Evolutionary conservation across 1,140 invertebrate genomes (phyloP).

Genomic region (Papilio helenus): DNA sequence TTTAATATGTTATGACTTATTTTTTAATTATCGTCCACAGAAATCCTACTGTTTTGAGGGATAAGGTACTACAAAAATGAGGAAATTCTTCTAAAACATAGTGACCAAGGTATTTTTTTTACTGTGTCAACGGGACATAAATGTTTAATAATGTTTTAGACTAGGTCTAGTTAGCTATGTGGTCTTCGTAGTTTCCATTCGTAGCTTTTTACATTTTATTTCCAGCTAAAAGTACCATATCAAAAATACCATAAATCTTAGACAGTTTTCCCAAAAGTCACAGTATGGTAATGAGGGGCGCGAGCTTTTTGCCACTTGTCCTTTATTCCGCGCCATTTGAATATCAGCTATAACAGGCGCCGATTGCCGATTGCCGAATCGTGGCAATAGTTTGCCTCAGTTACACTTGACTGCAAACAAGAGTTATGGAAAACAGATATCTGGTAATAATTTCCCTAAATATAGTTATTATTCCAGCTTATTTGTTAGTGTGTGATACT

Average conservation of each 20-base stretch:
- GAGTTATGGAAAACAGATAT: neutral
- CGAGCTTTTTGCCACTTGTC: slow-evolving; percentile 56
- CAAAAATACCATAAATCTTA: slow-evolving; percentile 35
- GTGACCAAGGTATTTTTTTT: too few species aligned
- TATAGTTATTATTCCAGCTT: neutral
- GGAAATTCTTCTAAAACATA: too few species aligned
- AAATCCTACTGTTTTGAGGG: too few species aligned
- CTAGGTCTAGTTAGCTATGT: too few species aligned
- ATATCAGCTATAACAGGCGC: slow-evolving; percentile 43
- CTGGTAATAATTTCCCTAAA: neutral
- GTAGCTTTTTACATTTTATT: neutral
- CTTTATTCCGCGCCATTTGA: slow-evolving; percentile 54
- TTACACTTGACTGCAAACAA: neutral
- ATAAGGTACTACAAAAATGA: too few species aligned
- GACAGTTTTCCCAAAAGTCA: slow-evolving; percentile 37
- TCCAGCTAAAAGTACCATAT: slow-evolving; percentile 20
- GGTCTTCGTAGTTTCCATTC: too few species aligned
- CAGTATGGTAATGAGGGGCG: slow-evolving; percentile 61
- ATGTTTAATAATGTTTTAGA: too few species aligned
- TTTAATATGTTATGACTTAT: neutral
- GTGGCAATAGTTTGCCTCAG: slow-evolving; percentile 39
- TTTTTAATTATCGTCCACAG: too few species aligned
- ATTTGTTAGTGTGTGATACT: neutral
- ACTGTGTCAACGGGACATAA: too few species aligned
- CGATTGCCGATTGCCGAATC: slow-evolving; percentile 22